A percentile compares a stretch with the other conserved stretches of the same genome.
These are phyloP conservation scores for Melinopterus prodromus DNA, from an alignment of 2,888 invertebrate genomes.

Conservation along the genomic window DNA sequence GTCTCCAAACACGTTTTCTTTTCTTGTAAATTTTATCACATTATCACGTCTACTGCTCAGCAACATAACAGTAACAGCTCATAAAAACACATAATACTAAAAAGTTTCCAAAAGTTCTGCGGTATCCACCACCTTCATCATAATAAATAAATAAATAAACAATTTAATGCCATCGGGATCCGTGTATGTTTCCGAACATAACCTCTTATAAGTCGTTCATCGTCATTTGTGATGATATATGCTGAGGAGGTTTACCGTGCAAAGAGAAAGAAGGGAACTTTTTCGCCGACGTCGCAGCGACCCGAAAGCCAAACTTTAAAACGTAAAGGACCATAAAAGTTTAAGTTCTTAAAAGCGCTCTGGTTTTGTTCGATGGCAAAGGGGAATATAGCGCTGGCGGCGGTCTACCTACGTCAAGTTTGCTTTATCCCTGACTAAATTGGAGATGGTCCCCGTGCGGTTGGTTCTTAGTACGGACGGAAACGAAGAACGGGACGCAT, in stretches of 20 bases:
- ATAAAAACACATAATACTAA: not conserved
- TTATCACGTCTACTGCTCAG: not conserved
- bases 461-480: not conserved
- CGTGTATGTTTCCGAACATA: not conserved
- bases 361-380: constrained; percentile 4
- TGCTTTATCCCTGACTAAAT: not conserved
- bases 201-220: not conserved
- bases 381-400: not conserved
- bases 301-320: not conserved
- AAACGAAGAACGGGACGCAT: not conserved
- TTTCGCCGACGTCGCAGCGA: not conserved
- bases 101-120: not conserved
- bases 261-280: not conserved
- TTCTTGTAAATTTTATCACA: not conserved
- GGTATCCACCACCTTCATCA: not conserved
- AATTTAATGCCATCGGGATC: not conserved
- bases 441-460: not conserved
- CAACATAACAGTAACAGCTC: not conserved
- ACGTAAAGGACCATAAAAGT: not conserved
- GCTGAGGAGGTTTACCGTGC: not conserved
- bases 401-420: not conserved
- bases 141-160: not conserved
- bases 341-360: not conserved
- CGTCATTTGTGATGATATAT: constrained; percentile 4
- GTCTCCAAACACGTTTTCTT: not conserved